Percentiles rank a stretch among this genome's conserved stretches.
phyloP scores from a whole-genome alignment of 2,797 vertebrate species.

The Chrysocyon brachyurus region DNA sequence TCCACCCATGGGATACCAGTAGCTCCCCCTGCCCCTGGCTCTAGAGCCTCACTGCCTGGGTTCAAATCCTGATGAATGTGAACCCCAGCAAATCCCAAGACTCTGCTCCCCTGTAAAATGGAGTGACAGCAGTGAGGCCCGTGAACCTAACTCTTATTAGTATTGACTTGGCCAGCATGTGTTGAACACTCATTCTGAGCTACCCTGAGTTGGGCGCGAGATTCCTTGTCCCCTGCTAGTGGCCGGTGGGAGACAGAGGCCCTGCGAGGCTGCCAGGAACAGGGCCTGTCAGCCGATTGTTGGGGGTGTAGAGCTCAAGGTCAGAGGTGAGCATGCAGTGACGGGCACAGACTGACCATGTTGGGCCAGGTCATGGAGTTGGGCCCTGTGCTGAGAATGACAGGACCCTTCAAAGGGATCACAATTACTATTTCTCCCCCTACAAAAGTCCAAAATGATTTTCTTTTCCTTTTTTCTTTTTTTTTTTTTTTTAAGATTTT shows the following conservation, averaged over 20 bases:
- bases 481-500: no score
- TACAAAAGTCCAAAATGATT: no score
- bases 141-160: no score
- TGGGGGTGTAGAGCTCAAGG: not conserved
- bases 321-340: not conserved
- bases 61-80: not conserved
- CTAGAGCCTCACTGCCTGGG: no score
- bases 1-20: rapidly evolving
- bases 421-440: no score
- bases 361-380: no score
- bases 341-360: not conserved
- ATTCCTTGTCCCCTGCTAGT: no score
- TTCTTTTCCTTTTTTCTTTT: no score
- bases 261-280: not conserved
- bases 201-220: not conserved
- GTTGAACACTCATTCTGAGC: not conserved
- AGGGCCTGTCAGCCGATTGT: not conserved
- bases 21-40: not conserved
- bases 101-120: not conserved
- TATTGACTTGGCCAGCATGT: not conserved
- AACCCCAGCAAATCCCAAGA: not conserved
- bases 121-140: rapidly evolving
- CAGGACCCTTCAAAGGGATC: not conserved
- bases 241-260: not conserved
- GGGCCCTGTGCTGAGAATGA: not conserved